Conservation (phyloP, 2,797 vertebrate species). For the Syncerus caffer region DNA sequence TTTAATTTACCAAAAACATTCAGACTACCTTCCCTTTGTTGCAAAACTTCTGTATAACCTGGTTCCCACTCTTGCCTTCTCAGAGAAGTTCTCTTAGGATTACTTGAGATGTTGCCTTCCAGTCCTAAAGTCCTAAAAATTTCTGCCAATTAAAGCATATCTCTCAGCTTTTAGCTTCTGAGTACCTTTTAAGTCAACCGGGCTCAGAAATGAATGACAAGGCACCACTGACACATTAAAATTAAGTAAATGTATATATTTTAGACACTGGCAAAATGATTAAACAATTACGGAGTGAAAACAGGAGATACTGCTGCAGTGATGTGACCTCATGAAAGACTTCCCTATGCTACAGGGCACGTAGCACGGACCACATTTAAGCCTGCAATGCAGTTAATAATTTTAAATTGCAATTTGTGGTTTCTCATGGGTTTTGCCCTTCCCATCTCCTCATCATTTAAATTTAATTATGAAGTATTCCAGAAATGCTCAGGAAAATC, state of each 20-base stretch:
- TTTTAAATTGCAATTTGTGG: neutral
- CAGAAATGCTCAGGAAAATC: slow-evolving; percentile 1
- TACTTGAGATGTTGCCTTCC: neutral
- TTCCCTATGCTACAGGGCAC: fast-evolving
- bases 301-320: neutral
- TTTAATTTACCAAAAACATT: neutral
- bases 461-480: neutral
- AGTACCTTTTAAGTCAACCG: neutral
- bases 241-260: neutral
- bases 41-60: neutral
- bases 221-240: neutral
- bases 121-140: neutral
- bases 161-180: neutral
- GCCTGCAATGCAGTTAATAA: neutral
- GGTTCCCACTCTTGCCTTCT: neutral
- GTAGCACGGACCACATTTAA: fast-evolving
- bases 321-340: neutral
- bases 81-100: neutral
- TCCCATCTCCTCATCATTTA: neutral
- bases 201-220: neutral
- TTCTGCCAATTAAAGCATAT: neutral
- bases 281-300: neutral
- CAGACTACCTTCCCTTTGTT: neutral
- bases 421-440: neutral
- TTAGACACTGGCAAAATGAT: neutral